A percentile compares a stretch with the other conserved stretches of the same genome.
phyloP scores from a whole-genome alignment of 2,113 vertebrate genomes.

The Barnardius zonarius region DNA sequence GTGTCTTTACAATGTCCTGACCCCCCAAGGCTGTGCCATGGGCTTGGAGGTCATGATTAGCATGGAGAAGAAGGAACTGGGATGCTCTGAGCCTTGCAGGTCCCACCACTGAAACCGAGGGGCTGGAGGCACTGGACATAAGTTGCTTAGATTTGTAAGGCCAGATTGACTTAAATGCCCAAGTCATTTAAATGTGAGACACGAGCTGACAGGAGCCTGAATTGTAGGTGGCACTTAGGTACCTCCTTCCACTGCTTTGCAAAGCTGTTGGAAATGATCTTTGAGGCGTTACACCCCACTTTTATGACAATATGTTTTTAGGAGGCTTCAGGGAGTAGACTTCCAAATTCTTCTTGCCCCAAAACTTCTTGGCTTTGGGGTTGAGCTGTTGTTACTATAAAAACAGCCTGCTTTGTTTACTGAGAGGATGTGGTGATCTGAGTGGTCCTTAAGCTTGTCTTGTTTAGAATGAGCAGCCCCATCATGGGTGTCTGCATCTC shows the following conservation, averaged over 20 bases:
- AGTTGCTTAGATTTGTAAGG: not conserved
- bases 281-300: not conserved
- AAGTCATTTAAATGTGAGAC: not conserved
- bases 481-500: not conserved
- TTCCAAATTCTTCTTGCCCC: not conserved
- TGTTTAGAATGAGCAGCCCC: not conserved
- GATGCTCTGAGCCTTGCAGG: not conserved
- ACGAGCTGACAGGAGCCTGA: not conserved
- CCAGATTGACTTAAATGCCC: not conserved
- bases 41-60: not conserved
- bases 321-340: not conserved
- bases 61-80: not conserved
- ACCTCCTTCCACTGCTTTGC: not conserved
- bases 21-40: not conserved
- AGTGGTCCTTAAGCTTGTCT: not conserved
- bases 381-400: not conserved
- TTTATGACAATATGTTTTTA: not conserved
- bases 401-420: not conserved
- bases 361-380: not conserved
- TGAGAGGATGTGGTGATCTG: not conserved
- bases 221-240: not conserved
- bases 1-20: not conserved
- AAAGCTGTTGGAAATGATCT: not conserved
- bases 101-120: not conserved
- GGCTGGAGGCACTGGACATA: not conserved